Conservation (phyloP, 1,140 invertebrate species). For the Chlorops oryzae region DNA sequence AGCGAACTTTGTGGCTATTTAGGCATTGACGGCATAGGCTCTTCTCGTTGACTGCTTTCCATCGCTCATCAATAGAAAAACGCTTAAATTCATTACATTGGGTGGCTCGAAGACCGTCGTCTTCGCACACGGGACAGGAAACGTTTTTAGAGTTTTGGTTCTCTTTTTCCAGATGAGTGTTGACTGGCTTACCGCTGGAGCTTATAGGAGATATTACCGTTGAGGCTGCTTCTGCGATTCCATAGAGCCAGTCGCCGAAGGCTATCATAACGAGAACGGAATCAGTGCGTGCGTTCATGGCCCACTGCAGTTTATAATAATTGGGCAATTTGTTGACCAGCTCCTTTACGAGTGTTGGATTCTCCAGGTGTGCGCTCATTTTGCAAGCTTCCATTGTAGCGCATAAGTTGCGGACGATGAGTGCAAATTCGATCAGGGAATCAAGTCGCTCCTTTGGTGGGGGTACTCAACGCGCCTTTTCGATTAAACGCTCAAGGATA, state of each 20-base stretch:
- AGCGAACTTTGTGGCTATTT: no score
- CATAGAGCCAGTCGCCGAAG: not conserved
- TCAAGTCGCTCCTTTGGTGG: conserved; percentile 5
- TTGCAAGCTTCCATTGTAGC: conserved; percentile 8
- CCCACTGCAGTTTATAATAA: conserved; percentile 5
- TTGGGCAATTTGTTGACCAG: conserved; percentile 9
- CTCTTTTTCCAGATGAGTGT: not conserved
- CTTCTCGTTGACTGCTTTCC: conserved; percentile 1
- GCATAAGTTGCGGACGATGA: conserved; percentile 6
- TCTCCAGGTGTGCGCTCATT: conserved; percentile 4
- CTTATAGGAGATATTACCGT: not conserved
- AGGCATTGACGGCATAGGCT: conserved; percentile 5
- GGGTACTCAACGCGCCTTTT: not conserved
- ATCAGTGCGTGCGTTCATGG: not conserved
- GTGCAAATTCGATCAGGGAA: conserved; percentile 3
- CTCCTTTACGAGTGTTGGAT: conserved; percentile 1
- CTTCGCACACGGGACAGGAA: no score
- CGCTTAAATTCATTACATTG: not conserved
- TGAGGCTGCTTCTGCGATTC: no score
- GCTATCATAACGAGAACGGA: not conserved
- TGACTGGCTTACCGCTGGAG: not conserved
- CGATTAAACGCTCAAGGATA: conserved; percentile 1
- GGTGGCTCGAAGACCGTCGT: not conserved
- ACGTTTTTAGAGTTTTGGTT: no score
- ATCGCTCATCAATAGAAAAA: not conserved